Evolutionary conservation across 2,113 vertebrate genomes (phyloP), one percentile per base, ranked within the genome.

Genomic region (Prinia subflava): DNA sequence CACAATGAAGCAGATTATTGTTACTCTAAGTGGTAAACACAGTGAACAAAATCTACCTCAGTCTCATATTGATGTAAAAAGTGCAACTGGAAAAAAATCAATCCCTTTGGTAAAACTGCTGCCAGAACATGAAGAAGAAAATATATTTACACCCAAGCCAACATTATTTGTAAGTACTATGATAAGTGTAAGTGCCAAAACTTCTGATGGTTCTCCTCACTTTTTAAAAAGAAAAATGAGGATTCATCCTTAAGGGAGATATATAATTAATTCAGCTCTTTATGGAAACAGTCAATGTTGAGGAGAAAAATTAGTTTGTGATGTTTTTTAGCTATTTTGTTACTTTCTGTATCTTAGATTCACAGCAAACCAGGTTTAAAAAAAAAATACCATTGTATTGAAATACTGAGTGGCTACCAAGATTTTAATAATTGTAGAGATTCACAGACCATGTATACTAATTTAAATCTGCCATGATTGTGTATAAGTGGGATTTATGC

Each of bases 121-220:
- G 55, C 87, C 92, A 95, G 96, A 96, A 35, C 96, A 95, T 15
- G 98, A 98, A 65, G 98, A 98, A 92, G 97, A 97, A 31, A 98
- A 98, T 75, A 59, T 97, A 80, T 98, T 98, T 96, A 98, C 96
- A 93, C 98, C 99, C 69, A 99, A 98, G 90, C 99, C 99, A 85
- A 99, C 98, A 0, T 97, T 99, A 85, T 99, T 99, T 98, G 99
- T 99, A 98, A 99, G 99, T 99, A 96, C 10, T 67, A 4, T 68
- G 28, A 47, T 23, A 92, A 44, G 17, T 81, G 6, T 69, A 92
- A 73, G 23, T 94, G 50, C 39, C 39, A 55, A 75, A 47, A 42
- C 15, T 67, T 87, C 73, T 89, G 28, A 49, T 46, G 14, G 27
- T 71, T 67, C 19, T 77, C 1, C 35, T 89, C 18, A 33, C 8